phyloP scores from a whole-genome alignment of 1,140 invertebrate genomes.

The Branchinecta lindahli region DNA sequence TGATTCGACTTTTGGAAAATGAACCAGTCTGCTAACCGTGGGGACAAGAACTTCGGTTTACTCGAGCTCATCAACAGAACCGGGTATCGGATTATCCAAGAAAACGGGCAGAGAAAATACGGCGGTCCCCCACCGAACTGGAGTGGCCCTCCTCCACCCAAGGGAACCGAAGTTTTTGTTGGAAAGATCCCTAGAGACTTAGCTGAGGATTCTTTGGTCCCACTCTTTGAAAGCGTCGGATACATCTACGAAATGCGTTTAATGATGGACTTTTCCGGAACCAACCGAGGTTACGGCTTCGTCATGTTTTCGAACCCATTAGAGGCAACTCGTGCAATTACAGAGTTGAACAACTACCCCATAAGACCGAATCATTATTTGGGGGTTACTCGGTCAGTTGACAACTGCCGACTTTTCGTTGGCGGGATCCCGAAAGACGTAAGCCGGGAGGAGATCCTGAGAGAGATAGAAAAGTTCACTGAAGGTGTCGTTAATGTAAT shows the following conservation, averaged over 20 bases:
- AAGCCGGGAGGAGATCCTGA: conserved; percentile 34
- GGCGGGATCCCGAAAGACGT: conserved; percentile 40
- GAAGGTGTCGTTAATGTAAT: conserved; percentile 39
- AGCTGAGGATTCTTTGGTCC: conserved; percentile 40
- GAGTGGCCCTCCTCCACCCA: conserved; percentile 29
- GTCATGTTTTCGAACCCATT: conserved; percentile 33
- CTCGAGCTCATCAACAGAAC: conserved; percentile 33
- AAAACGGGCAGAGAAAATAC: conserved; percentile 40
- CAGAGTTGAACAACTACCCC: conserved; percentile 36
- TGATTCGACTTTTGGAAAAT: no score
- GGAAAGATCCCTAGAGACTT: conserved; percentile 41
- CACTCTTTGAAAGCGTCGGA: conserved; percentile 35
- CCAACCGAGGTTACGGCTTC: conserved; percentile 40
- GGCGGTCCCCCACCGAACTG: conserved; percentile 35
- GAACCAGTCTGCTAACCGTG: no score
- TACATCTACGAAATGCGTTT: conserved; percentile 38
- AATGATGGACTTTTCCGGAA: conserved; percentile 41
- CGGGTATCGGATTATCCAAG: conserved; percentile 36
- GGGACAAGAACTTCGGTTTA: no score
- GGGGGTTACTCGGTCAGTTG: conserved; percentile 37
- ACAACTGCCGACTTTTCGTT: conserved; percentile 41
- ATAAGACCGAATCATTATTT: conserved; percentile 33
- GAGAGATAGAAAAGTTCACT: conserved; percentile 37
- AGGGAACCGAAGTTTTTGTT: conserved; percentile 36
- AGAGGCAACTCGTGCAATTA: conserved; percentile 35